Conservation (phyloP, 2,888 invertebrate species). For the Caenorhabditis afra region DNA sequence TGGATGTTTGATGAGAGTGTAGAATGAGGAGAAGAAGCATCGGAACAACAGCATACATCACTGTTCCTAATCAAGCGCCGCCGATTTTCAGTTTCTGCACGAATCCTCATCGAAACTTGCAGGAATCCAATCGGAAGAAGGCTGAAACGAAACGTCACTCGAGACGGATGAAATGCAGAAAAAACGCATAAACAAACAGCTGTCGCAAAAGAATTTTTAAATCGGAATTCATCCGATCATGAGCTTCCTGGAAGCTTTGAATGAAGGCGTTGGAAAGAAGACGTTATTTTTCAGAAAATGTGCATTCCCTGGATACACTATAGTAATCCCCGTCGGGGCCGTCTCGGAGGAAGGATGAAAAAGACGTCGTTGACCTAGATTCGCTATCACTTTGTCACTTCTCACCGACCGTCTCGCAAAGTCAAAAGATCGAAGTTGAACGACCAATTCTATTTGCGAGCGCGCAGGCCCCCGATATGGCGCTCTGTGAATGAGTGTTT, state of each 20-base stretch:
- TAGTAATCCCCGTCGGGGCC: not conserved
- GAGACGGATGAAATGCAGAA: too few species aligned
- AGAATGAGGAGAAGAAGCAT: not conserved
- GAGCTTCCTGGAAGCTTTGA: too few species aligned
- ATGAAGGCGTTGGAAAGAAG: too few species aligned
- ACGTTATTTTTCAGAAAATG: too few species aligned
- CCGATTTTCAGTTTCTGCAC: not conserved
- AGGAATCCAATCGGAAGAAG: not conserved
- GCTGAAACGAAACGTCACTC: too few species aligned
- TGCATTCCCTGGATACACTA: too few species aligned
- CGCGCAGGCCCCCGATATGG: not conserved
- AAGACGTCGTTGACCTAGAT: slow-evolving; percentile 19
- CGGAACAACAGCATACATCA: slow-evolving; percentile 11
- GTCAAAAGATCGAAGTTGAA: slow-evolving; percentile 51
- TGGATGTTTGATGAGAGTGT: slow-evolving; percentile 24
- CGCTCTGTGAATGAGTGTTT: not conserved
- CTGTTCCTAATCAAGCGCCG: not conserved
- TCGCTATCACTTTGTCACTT: too few species aligned
- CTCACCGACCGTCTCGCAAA: slow-evolving; percentile 16
- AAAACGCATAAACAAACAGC: too few species aligned
- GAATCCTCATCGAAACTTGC: not conserved
- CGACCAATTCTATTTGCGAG: slow-evolving; percentile 23
- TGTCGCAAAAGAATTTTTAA: too few species aligned
- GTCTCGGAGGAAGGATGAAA: not conserved
- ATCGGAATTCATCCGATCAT: too few species aligned